phyloP scores from a whole-genome alignment of 2,888 invertebrate species.

The Quadriops clusia region DNA sequence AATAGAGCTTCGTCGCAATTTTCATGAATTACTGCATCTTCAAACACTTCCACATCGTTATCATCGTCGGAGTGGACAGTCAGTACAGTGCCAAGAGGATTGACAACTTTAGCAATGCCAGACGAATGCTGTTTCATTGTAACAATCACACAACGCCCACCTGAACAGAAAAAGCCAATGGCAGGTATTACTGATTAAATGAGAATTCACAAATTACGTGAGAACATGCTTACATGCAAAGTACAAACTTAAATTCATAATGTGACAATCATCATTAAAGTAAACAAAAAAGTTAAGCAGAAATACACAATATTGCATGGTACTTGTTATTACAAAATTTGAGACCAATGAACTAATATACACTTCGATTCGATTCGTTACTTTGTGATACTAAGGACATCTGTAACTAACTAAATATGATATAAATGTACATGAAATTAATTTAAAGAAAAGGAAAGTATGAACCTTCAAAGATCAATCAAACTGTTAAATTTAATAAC shows the following conservation, averaged over 20 bases:
- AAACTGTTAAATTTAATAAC: slow-evolving; percentile 6
- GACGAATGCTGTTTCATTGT: slow-evolving; percentile 34
- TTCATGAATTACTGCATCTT: slow-evolving; percentile 38
- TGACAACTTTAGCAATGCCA: slow-evolving; percentile 58
- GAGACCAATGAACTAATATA: not conserved
- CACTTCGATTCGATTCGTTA: too few relatives aligned
- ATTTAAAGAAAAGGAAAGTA: slow-evolving; percentile 5
- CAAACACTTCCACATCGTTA: slow-evolving; percentile 23
- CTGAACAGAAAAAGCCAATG: slow-evolving; percentile 79
- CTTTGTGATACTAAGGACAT: slow-evolving; percentile 1
- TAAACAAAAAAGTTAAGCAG: too few relatives aligned
- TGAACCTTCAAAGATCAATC: too few relatives aligned
- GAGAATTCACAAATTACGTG: slow-evolving; percentile 8
- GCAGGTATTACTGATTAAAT: slow-evolving; percentile 45
- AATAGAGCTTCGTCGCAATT: slow-evolving; percentile 58
- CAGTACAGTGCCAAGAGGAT: slow-evolving; percentile 64
- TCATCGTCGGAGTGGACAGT: slow-evolving; percentile 38
- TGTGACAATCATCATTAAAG: too few relatives aligned
- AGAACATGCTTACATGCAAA: slow-evolving; percentile 18
- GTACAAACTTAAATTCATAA: too few relatives aligned
- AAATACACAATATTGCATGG: too few relatives aligned
- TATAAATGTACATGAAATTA: slow-evolving; percentile 4
- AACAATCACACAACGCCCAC: slow-evolving; percentile 41
- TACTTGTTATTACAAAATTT: too few relatives aligned
- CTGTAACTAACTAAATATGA: slow-evolving; percentile 4